These are phyloP conservation scores for Heliocidaris erythrogramma DNA, from an alignment of 35 echinoderm and acorn worm genomes.

Conservation along the genomic window DNA sequence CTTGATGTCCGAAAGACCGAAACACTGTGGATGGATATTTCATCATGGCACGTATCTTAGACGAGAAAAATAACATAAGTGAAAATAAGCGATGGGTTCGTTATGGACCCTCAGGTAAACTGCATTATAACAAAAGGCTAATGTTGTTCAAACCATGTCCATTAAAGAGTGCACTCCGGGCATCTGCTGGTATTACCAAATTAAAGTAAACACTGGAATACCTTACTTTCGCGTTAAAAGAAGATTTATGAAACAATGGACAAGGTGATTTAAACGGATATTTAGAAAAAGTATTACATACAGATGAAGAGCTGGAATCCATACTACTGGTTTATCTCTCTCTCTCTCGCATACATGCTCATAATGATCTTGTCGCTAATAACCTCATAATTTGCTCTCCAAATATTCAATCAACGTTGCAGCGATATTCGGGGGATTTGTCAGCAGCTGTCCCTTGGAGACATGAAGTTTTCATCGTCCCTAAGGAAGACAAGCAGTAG, in stretches of 20 bases:
- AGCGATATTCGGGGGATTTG: background rate
- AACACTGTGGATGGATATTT: no score
- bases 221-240: background rate
- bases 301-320: background rate
- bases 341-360: background rate
- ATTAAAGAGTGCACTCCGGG: background rate
- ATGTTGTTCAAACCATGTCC: background rate
- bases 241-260: background rate
- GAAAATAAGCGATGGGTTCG: no score
- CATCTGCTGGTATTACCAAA: background rate
- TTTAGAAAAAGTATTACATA: no score
- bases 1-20: no score
- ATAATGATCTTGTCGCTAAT: background rate
- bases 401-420: background rate
- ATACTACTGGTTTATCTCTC: background rate
- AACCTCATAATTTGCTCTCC: background rate
- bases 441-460: background rate
- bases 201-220: background rate
- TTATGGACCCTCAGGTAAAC: no score
- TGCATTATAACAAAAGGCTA: background rate
- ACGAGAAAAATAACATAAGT: no score
- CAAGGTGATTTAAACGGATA: background rate
- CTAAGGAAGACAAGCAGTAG: background rate
- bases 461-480: no score
- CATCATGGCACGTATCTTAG: no score